These are phyloP conservation scores for Diarsia mendica DNA, from an alignment of 2,888 invertebrate species.

Conservation along the genomic window DNA sequence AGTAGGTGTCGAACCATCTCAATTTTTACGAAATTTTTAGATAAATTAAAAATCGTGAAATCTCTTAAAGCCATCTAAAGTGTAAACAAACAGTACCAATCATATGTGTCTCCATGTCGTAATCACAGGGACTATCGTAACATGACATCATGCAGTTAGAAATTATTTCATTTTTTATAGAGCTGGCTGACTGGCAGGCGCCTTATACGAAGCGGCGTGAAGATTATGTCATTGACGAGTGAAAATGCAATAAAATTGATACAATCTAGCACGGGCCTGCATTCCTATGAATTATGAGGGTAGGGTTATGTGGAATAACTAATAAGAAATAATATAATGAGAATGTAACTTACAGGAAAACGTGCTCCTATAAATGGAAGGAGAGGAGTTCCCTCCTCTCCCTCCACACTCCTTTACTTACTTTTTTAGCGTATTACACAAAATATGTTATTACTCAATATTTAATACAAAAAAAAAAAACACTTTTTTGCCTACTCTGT, in stretches of 20 bases:
- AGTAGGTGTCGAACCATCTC: background rate
- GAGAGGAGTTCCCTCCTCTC: no score
- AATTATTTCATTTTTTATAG: constrained; percentile 67
- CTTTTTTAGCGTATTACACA: no score
- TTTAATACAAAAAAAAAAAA: no score
- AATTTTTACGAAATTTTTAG: background rate
- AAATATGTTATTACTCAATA: no score
- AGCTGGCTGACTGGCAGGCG: constrained; percentile 41
- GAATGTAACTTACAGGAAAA: no score
- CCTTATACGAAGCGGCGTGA: constrained; percentile 62
- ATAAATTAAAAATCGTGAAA: no score
- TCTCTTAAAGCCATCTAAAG: background rate
- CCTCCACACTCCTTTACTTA: no score
- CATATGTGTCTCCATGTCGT: constrained; percentile 26
- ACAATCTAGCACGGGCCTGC: constrained; percentile 52
- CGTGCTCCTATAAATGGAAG: no score
- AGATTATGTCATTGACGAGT: constrained; percentile 76
- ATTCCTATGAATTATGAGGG: constrained; percentile 14
- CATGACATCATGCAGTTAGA: constrained; percentile 63
- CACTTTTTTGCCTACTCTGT: no score
- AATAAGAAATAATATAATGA: background rate
- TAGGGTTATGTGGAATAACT: background rate
- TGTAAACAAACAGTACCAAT: constrained; percentile 34
- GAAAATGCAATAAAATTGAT: constrained; percentile 77
- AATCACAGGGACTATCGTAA: constrained; percentile 37